These are phyloP conservation scores for Protobothrops flavoviridis DNA, from an alignment of 2,113 vertebrate genomes.

Conservation along the genomic window DNA sequence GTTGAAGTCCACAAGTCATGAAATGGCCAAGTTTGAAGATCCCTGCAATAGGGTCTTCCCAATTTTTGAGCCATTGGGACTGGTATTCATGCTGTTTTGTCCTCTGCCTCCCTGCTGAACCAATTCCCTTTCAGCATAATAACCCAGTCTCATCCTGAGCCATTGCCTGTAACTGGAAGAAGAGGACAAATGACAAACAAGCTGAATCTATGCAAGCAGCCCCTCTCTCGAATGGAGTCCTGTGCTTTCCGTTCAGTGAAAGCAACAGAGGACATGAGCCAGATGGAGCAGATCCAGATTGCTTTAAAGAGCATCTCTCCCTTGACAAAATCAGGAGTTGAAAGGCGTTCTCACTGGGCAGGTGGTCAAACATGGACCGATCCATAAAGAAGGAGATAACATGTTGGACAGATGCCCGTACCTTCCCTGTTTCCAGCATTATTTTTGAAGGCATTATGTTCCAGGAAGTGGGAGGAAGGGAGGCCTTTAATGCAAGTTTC, in stretches of 20 bases:
- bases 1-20: too few relatives aligned
- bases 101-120: slow-evolving; percentile 19
- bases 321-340: slow-evolving; percentile 36
- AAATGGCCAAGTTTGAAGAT: too few relatives aligned
- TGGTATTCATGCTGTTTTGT: neutral
- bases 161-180: slow-evolving; percentile 16
- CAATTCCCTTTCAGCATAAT: neutral
- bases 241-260: slow-evolving; percentile 38
- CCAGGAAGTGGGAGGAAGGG: neutral
- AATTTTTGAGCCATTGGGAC: neutral
- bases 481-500: neutral
- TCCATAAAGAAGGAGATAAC: slow-evolving; percentile 27
- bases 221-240: slow-evolving; percentile 32
- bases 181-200: slow-evolving; percentile 36
- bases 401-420: slow-evolving; percentile 14
- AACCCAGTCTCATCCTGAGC: neutral
- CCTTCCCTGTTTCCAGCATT: slow-evolving; percentile 22
- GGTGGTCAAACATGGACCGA: slow-evolving; percentile 14
- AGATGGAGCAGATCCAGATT: slow-evolving; percentile 55
- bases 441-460: neutral
- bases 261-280: slow-evolving; percentile 37
- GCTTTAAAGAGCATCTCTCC: slow-evolving; percentile 51
- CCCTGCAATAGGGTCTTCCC: too few relatives aligned
- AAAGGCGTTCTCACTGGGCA: slow-evolving; percentile 9
- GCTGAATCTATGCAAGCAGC: slow-evolving; percentile 43